Base-by-base conservation (phyloP, 1,140 invertebrate genomes). In the Ganaspis sp. region DNA sequence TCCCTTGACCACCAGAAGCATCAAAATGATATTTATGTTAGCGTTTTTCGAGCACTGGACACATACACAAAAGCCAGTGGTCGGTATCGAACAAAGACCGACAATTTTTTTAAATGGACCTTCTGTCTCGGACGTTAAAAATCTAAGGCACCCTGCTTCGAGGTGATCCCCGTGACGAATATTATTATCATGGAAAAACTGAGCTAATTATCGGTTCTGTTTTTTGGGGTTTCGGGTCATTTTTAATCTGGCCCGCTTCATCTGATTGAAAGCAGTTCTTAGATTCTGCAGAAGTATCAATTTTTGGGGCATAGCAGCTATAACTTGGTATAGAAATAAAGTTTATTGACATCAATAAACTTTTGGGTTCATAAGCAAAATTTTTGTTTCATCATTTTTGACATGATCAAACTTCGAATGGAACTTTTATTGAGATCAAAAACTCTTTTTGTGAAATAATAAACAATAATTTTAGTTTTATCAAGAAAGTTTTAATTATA, bases 11-110 rank as follows among this genome's bases (percentile, higher is more conserved):
- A 70, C 40, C 11, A 37, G 69, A 34, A 4, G 75, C 58, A 76
- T 72, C 70, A 72, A 40, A 37, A 15, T 11, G 53, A 77, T 74
- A 77, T 77, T 77, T 77, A 73, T 77, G 72, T 77, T 70, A 77
- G 73, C 34, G 70, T 74, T 69, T 17, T 71, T 54, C 4, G 69
- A 11, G 54, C 11, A 64, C 6, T 26, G 21, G 21, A 15, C 54
- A 64, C 45, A 49, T 49, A 49, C 17, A 17, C 54, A 64, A 64
- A 64, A 64, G 54, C 54, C 53, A n/a, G 75, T 19, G 11, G 54
- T n/a, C 12, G 12, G 49, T 40, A 17, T 5, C 17, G 21, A 75
- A 76, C 75, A 76, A 76, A 76, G 76, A 69, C 9, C 71, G 19
- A 70, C 53, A 42, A 70, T 73, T 70, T 73, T 72, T 77, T 42